Conservation (phyloP, 2,113 vertebrate species). For the Catharus bicknelli region DNA sequence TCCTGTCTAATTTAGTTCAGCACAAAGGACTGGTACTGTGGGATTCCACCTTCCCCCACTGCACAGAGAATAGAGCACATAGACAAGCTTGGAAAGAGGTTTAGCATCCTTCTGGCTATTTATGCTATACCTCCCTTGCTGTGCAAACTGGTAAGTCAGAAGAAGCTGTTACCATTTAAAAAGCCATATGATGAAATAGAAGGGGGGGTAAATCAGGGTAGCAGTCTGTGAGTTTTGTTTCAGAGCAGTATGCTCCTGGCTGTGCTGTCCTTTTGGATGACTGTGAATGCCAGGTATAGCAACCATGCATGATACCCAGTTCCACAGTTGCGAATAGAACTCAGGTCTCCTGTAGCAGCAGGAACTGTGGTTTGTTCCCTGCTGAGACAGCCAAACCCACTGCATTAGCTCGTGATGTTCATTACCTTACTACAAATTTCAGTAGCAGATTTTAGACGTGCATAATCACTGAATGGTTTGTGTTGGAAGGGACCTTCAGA, state of each 20-base stretch:
- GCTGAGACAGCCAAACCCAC: background rate
- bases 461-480: background rate
- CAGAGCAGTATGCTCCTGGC: background rate
- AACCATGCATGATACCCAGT: background rate
- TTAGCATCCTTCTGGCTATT: background rate
- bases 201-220: background rate
- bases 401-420: background rate
- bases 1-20: background rate
- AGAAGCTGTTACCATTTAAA: background rate
- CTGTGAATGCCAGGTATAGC: background rate
- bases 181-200: background rate
- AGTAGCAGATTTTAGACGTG: background rate
- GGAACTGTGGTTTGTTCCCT: background rate
- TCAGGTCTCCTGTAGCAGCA: background rate
- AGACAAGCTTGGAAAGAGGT: background rate
- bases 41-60: background rate
- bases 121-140: background rate
- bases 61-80: accelerated
- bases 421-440: background rate
- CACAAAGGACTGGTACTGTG: background rate
- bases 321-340: background rate
- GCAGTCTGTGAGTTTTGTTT: background rate
- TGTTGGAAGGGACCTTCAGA: background rate
- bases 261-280: background rate
- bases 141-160: background rate